A percentile compares a stretch with the other conserved stretches of the same genome.
These are phyloP conservation scores for Tiliqua scincoides DNA, from an alignment of 2,113 vertebrate species.

Conservation along the genomic window DNA sequence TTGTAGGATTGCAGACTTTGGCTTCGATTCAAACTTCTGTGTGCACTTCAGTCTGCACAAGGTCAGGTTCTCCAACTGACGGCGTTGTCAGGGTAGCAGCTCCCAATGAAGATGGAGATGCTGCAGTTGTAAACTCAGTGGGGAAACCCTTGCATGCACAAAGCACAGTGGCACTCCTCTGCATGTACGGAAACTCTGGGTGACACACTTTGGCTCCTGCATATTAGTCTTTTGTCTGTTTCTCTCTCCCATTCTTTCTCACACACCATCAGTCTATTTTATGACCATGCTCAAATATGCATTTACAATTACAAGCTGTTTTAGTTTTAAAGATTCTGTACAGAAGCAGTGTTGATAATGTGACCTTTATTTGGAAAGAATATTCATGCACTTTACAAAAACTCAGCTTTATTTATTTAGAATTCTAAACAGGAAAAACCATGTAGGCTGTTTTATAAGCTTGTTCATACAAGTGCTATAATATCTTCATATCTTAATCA, in stretches of 20 bases:
- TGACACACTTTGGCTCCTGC: not conserved
- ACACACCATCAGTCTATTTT: not conserved
- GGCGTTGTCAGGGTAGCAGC: not conserved
- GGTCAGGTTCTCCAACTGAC: not conserved
- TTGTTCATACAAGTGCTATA: slow-evolving; percentile 15
- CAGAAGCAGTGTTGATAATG: not conserved
- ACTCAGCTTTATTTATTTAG: not conserved
- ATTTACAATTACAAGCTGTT: slow-evolving; percentile 36
- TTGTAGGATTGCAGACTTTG: not conserved
- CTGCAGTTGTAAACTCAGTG: not conserved
- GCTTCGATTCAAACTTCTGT: not conserved
- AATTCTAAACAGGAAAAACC: slow-evolving; percentile 13
- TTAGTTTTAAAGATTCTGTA: not conserved
- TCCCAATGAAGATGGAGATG: not conserved
- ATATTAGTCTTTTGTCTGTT: not conserved
- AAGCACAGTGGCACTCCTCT: not conserved
- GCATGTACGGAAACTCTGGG: not conserved
- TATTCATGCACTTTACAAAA: not conserved
- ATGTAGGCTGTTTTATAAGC: not conserved
- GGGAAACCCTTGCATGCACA: not conserved
- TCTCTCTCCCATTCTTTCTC: too few species aligned
- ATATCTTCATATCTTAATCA: slow-evolving; percentile 15
- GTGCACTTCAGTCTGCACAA: not conserved
- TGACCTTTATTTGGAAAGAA: not conserved
- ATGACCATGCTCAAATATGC: not conserved